phyloP scores from a whole-genome alignment of 2,797 vertebrate genomes.

The Alcedo atthis region DNA sequence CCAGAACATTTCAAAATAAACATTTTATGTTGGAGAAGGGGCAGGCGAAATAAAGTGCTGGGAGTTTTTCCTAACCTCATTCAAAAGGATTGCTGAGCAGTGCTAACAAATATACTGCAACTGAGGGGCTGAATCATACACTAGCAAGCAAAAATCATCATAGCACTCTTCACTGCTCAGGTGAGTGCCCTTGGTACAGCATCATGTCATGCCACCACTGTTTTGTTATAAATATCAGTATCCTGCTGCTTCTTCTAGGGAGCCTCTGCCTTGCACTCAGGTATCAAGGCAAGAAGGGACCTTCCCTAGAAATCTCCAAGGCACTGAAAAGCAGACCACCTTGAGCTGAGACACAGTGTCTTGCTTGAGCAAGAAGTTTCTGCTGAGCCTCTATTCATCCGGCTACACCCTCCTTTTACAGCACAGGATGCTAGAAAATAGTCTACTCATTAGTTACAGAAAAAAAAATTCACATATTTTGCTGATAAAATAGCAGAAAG shows the following conservation, averaged over 20 bases:
- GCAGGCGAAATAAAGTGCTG: not conserved
- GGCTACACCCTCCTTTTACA: not conserved
- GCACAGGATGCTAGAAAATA: not conserved
- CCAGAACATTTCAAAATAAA: not conserved
- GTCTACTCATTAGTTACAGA: not conserved
- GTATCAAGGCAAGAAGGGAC: not conserved
- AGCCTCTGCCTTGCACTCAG: not conserved
- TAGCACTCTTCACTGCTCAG: not conserved
- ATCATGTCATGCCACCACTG: not conserved
- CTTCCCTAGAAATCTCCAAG: not conserved
- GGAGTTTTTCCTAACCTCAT: fast-evolving
- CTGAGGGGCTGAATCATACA: not conserved
- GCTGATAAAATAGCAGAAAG: not conserved
- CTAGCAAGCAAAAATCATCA: not conserved
- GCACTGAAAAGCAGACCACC: not conserved
- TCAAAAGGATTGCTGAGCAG: not conserved
- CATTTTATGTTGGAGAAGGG: not conserved
- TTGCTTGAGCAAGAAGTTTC: not conserved
- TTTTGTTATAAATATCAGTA: not conserved
- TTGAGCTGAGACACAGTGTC: not conserved
- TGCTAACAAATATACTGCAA: not conserved
- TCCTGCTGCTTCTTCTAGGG: not conserved
- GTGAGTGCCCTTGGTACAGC: not conserved
- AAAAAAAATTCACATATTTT: not conserved
- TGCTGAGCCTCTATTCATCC: not conserved